Base-by-base conservation (phyloP, 2,797 vertebrate species). In the Furcifer pardalis region DNA sequence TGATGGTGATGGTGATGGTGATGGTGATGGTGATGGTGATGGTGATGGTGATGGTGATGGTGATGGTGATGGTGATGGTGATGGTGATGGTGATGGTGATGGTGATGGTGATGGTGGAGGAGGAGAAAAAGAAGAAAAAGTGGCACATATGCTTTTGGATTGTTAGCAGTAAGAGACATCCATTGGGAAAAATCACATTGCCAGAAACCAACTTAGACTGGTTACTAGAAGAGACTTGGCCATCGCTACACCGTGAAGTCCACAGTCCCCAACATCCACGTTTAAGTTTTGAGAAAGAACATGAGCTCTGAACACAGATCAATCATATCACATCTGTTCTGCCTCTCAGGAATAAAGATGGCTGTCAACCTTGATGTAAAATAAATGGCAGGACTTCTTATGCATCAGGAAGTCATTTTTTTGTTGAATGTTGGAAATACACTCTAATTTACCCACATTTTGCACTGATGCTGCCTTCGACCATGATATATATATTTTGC, bases 391-490 rank as follows among this genome's bases (percentile, higher is more conserved):
- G 44, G 52, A 7, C 23, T 66, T 85, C 89, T 69, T 85, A 62
- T 30, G 37, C 27, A 49, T 84, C 83, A 77, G 63, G 65, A 56
- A 83, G 74, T 19, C 75, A 23, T 60, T 40, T 19, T n/a, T 52
- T 40, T n/a, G 86, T 71, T 15, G 75, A 35, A 42, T 35, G 25
- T 12, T n/a, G 62, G 60, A 63, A 79, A 56, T 68, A 69, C 1
- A 52, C 66, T 40, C 35, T 66, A 72, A 84, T 89, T 89, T 85
- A 37, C 74, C 68, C 78, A 17, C 40, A 81, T 82, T 85, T 89
- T 79, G 62, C 76, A 86, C 59, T 62, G 84, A 83, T 74, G 71
- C 82, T 81, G 73, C 30, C 59, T 56, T 86, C 76, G 82, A 84
- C 72, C 23, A 90, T 52, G 27, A 77, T 62, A 60, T n/a, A n/a